Conservation (phyloP, 2,888 invertebrate genomes). For the Ypsolopha sequella region DNA sequence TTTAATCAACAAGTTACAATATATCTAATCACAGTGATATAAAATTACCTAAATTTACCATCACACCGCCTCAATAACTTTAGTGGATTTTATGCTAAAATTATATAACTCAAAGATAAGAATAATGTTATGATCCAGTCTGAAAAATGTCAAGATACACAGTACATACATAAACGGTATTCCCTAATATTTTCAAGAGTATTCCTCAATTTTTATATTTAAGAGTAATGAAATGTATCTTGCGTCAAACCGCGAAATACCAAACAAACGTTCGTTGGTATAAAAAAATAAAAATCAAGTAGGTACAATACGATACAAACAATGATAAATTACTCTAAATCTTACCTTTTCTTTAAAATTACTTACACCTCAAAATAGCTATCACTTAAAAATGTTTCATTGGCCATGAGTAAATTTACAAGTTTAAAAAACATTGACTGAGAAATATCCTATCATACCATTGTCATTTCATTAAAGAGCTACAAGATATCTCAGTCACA, state of each 20-base stretch:
- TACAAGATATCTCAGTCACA: conserved; percentile 23
- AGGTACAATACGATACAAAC: conserved; percentile 8
- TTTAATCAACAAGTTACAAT: conserved; percentile 44
- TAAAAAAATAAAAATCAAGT: conserved; percentile 4
- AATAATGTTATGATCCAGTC: too few relatives aligned
- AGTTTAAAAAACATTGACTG: neutral
- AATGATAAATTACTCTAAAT: conserved; percentile 12
- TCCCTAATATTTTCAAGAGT: too few relatives aligned
- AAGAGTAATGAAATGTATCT: too few relatives aligned
- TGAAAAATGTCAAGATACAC: too few relatives aligned
- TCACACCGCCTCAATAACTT: neutral
- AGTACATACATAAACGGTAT: too few relatives aligned
- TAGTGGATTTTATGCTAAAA: too few relatives aligned
- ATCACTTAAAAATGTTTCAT: neutral
- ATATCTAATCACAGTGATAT: conserved; percentile 48
- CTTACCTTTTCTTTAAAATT: conserved; percentile 8
- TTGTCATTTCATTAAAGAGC: conserved; percentile 6
- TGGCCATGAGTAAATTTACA: neutral
- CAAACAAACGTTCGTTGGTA: conserved; percentile 2
- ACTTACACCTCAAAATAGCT: conserved; percentile 5
- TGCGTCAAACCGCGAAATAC: neutral
- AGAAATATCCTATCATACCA: too few relatives aligned
- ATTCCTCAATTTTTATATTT: too few relatives aligned
- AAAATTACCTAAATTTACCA: conserved; percentile 28
- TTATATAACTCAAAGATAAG: too few relatives aligned